Evolutionary conservation across 2,888 invertebrate genomes (phyloP).

Genomic region (Eurytoma californica): DNA sequence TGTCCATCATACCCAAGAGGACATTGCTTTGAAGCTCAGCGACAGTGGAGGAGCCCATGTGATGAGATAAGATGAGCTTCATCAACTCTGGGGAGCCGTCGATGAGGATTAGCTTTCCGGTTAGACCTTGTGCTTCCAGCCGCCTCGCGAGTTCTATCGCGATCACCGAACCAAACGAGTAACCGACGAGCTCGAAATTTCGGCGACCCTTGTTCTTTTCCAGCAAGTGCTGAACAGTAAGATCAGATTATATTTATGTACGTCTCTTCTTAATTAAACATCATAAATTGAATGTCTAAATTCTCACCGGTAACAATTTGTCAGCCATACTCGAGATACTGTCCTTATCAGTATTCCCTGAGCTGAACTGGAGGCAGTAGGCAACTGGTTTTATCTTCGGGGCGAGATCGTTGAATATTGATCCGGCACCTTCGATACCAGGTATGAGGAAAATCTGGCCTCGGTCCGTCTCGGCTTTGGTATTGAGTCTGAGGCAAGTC

Average conservation of each 20-base stretch:
- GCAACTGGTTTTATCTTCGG: slow-evolving; percentile 68
- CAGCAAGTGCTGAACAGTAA: slow-evolving; percentile 77
- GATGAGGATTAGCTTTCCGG: slow-evolving; percentile 83
- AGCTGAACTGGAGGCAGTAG: slow-evolving; percentile 63
- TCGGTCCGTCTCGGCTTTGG: slow-evolving; percentile 58
- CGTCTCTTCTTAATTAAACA: not conserved
- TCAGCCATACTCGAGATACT: slow-evolving; percentile 77
- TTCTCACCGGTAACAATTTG: slow-evolving; percentile 76
- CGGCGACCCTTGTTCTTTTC: slow-evolving; percentile 69
- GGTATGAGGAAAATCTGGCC: slow-evolving; percentile 64
- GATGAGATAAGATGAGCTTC: slow-evolving; percentile 78
- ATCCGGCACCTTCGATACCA: slow-evolving; percentile 73
- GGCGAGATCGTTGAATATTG: slow-evolving; percentile 68
- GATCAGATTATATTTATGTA: not conserved
- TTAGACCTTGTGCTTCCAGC: slow-evolving; percentile 82
- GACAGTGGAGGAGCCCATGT: slow-evolving; percentile 75
- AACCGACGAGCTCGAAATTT: slow-evolving; percentile 86
- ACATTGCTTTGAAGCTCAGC: slow-evolving; percentile 78
- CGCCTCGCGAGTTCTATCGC: slow-evolving; percentile 85
- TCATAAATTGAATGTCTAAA: not conserved
- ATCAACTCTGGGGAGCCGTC: slow-evolving; percentile 88
- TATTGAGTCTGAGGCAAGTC: slow-evolving; percentile 61
- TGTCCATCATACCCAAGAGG: slow-evolving; percentile 78
- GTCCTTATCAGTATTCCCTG: slow-evolving; percentile 72
- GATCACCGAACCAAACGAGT: slow-evolving; percentile 90